Conservation (phyloP, 2,888 invertebrate genomes). For the Podotricha telesiphe region DNA sequence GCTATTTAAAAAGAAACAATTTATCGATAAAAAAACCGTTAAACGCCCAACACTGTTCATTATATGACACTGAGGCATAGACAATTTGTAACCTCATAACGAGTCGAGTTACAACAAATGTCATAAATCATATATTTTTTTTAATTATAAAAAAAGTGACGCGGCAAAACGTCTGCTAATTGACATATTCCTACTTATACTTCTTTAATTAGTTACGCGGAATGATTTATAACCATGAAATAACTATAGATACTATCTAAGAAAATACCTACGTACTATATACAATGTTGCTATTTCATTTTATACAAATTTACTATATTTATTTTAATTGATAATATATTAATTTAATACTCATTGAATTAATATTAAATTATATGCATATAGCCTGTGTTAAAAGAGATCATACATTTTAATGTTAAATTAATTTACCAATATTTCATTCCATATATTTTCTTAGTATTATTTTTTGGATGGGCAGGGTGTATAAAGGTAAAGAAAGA, state of each 20-base stretch:
- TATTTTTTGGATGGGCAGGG: too few species aligned
- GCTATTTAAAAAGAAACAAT: too few species aligned
- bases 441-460: too few species aligned
- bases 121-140: slow-evolving; percentile 77
- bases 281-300: slow-evolving; percentile 2
- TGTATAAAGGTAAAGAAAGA: too few species aligned
- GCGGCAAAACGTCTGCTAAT: slow-evolving; percentile 79
- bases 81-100: slow-evolving; percentile 78
- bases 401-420: too few species aligned
- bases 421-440: too few species aligned
- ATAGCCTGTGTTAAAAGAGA: too few species aligned
- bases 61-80: slow-evolving; percentile 57
- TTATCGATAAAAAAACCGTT: slow-evolving; percentile 20
- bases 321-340: background rate
- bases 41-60: slow-evolving; percentile 41
- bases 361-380: too few species aligned
- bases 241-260: background rate
- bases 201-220: slow-evolving; percentile 50
- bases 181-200: slow-evolving; percentile 77
- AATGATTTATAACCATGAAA: slow-evolving; percentile 44
- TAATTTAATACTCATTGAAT: background rate
- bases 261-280: background rate
- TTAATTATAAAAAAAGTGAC: slow-evolving; percentile 56
- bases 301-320: background rate
- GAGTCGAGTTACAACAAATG: slow-evolving; percentile 69